Conservation (phyloP, 2,888 invertebrate genomes). For the Apamea anceps region DNA sequence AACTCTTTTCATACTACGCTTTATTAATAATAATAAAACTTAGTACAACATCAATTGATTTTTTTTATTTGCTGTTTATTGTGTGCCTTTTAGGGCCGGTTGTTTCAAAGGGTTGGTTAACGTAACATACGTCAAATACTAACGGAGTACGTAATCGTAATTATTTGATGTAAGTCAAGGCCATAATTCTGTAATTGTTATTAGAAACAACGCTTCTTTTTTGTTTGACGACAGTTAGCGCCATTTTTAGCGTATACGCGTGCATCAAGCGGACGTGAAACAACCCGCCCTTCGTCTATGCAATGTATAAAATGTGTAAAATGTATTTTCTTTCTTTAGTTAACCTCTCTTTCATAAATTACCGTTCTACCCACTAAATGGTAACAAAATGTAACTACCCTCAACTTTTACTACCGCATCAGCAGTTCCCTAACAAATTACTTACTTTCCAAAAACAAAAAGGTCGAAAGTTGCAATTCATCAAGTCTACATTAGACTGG, state of each 20-base stretch:
- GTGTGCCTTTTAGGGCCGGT: too few species aligned
- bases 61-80: too few species aligned
- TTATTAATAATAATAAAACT: background rate
- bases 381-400: conserved; percentile 20
- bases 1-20: background rate
- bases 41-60: too few species aligned
- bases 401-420: conserved; percentile 34
- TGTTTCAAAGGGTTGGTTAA: too few species aligned
- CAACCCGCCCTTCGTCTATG: background rate
- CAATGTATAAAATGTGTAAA: background rate
- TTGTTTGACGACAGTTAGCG: too few species aligned
- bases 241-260: too few species aligned
- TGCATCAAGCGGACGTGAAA: too few species aligned
- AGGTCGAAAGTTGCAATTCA: conserved; percentile 63
- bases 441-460: conserved; percentile 58
- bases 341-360: background rate
- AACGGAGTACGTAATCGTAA: too few species aligned
- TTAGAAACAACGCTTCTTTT: too few species aligned
- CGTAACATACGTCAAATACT: too few species aligned
- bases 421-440: conserved; percentile 52
- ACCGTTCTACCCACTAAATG: background rate
- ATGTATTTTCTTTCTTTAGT: background rate
- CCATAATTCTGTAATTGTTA: too few species aligned
- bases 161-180: too few species aligned
- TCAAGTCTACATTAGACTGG: conserved; percentile 71